Base-by-base conservation (phyloP, 2,888 invertebrate genomes). In the Hecatera dysodea region DNA sequence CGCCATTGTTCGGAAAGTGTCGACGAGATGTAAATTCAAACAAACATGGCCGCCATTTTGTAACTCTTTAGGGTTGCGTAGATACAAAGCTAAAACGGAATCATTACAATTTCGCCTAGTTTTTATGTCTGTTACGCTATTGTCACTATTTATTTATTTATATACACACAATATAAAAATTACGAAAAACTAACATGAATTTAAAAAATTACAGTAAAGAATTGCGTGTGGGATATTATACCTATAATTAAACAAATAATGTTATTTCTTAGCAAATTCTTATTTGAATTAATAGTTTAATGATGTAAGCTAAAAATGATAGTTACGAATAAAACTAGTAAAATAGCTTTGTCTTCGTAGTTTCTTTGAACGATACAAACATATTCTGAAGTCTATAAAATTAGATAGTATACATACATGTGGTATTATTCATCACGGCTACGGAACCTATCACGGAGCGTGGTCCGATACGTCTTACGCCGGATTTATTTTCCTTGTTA, bases 401-500 rank as follows among this genome's bases (percentile, higher is more conserved):
- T 50, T 1, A 24, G 3, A n/a, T 3, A 46, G 2, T 46, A 9
- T 3, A 11, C 46, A 29, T 15, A 6, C 7, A 1, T 17, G 17
- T 11, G 11, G 9, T 3, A 19, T 19, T 29, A 53, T 33, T 19
- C 4, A 53, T n/a, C 29, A 5, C n/a, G 22, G n/a, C 33, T 36
- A 56, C 36, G 22, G 56, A 56, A 56, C 56, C 36, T 2, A 36
- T 15, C 36, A 22, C 36, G 22, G n/a, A 33, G 55, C 33, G 7
- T 19, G 5, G 1, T 22, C 12, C 19, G 22, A 36, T 22, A 22
- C 0, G 12, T 7, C 15, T 15, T 55, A 4, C 15, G 8, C n/a
- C n/a, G n/a, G 0, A n/a, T 8, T 36, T 52, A n/a, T 82, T 82
- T 80, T 83, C 85, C 85, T 83, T 56, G 70, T 84, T n/a, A 70